A percentile compares a stretch with the other conserved stretches of the same genome.
These are phyloP conservation scores for Microdon myrmicae DNA, from an alignment of 2,888 invertebrate species.

Conservation along the genomic window DNA sequence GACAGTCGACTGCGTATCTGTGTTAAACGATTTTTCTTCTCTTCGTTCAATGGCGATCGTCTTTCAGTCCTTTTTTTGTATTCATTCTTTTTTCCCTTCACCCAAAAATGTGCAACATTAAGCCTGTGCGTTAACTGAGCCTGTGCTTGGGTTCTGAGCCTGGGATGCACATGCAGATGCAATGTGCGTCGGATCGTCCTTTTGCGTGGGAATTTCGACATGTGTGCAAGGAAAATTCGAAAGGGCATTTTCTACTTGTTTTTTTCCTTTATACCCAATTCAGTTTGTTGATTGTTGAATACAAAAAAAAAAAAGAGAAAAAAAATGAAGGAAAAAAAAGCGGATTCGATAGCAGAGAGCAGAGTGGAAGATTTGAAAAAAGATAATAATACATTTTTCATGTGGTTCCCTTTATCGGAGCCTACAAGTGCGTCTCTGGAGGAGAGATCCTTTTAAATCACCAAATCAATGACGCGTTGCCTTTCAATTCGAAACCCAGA, in stretches of 20 bases:
- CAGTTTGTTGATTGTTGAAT: constrained; percentile 20
- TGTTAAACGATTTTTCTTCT: constrained; percentile 34
- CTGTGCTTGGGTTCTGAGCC: constrained; percentile 9
- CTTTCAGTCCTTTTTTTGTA: constrained; percentile 6
- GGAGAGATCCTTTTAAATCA: constrained; percentile 36
- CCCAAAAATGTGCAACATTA: constrained; percentile 36
- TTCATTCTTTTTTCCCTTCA: constrained; percentile 2
- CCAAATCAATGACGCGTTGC: constrained; percentile 39
- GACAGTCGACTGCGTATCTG: constrained; percentile 22
- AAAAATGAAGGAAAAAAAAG: not conserved
- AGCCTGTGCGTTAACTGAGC: constrained; percentile 40
- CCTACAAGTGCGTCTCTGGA: constrained; percentile 35
- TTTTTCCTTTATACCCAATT: constrained; percentile 14
- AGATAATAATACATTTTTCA: constrained; percentile 27
- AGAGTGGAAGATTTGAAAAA: too few species aligned
- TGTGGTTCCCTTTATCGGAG: constrained; percentile 33
- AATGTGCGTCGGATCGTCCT: constrained; percentile 45
- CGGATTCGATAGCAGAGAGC: too few species aligned
- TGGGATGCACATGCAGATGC: constrained; percentile 40
- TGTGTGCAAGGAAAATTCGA: constrained; percentile 49
- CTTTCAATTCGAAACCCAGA: constrained; percentile 10
- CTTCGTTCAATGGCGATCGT: constrained; percentile 42
- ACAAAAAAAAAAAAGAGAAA: constrained; percentile 1
- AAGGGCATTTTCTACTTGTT: constrained; percentile 41
- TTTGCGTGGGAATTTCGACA: constrained; percentile 53